Evolutionary conservation across 2,888 invertebrate species (phyloP).

Genomic region (Cephus sareptanus): DNA sequence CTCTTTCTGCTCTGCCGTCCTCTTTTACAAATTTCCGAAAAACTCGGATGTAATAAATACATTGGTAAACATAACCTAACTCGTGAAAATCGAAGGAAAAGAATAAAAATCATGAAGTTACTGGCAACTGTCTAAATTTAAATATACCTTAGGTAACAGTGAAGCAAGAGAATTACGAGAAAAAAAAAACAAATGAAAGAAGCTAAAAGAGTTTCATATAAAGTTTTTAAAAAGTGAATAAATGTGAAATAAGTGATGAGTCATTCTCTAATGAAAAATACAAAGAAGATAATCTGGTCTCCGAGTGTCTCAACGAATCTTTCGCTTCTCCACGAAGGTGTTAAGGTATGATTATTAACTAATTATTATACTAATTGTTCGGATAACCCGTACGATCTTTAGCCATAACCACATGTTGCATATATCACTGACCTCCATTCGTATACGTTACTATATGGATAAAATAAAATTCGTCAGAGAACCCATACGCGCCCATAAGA

Average conservation of each 20-base stretch:
- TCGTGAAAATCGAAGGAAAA: not conserved
- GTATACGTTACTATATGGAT: not conserved
- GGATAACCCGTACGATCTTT: not conserved
- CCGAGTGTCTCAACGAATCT: not conserved
- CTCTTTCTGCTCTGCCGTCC: not conserved
- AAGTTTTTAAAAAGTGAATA: not conserved
- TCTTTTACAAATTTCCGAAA: not conserved
- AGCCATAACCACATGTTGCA: not conserved
- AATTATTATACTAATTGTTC: not conserved
- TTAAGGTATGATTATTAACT: not conserved
- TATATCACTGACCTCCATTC: not conserved
- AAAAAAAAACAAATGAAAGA: not conserved
- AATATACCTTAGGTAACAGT: not conserved
- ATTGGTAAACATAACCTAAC: not conserved
- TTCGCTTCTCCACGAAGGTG: not conserved
- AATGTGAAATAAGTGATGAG: not conserved
- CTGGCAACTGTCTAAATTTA: not conserved
- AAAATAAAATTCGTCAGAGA: not conserved
- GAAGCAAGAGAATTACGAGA: not conserved
- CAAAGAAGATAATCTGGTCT: not conserved
- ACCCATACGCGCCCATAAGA: not conserved
- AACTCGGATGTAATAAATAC: not conserved
- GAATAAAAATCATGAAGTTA: not conserved
- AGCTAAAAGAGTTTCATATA: not conserved
- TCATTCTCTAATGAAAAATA: not conserved